Evolutionary conservation across 2,797 vertebrate genomes (phyloP), one percentile per base, ranked within the genome.

Genomic region (Labroides dimidiatus): DNA sequence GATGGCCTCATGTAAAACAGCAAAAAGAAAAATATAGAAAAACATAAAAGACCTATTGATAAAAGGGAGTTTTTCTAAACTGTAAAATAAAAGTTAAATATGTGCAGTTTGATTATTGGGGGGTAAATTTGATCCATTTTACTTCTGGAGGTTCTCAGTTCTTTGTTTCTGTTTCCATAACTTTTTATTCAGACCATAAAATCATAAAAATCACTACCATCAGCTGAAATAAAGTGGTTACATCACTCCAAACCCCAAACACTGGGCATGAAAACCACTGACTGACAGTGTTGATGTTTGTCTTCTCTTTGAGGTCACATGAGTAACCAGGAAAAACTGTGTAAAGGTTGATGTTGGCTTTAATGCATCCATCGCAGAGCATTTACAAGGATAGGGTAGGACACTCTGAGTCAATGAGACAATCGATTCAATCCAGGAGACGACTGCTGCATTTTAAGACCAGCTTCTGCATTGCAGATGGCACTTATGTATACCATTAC

Each of bases 391-490:
- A 73, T 69, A 72, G 70, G 50, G 73, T 30, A 80, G 87, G 84
- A 82, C 77, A 69, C 76, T 64, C 54, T 51, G 77, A 81, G 78
- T 85, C 87, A 80, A 84, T 81, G 77, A 87, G 83, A 77, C 57
- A 33, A 90, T 93, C 82, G 80, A 92, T 91, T 75, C 54, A 56
- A 60, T 73, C 80, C 81, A 75, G 75, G 78, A 90, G 82, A 81
- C 48, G 13, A 70, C 79, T 86, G 87, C 85, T 88, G 89, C 90
- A 91, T 86, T 86, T 86, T 57, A 84, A 86, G 81, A 80, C 41
- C 1, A 61, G 76, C 80, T 84, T 75, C 90, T 90, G 90, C 90
- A 92, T 76, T 93, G 90, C 91, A 91, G 91, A 85, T 88, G 77
- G 72, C 69, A 66, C 64, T 69, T 75, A 55, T 68, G 78, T 83